Base-by-base conservation (phyloP, 2,113 vertebrate genomes). In the Tupaia tana region DNA sequence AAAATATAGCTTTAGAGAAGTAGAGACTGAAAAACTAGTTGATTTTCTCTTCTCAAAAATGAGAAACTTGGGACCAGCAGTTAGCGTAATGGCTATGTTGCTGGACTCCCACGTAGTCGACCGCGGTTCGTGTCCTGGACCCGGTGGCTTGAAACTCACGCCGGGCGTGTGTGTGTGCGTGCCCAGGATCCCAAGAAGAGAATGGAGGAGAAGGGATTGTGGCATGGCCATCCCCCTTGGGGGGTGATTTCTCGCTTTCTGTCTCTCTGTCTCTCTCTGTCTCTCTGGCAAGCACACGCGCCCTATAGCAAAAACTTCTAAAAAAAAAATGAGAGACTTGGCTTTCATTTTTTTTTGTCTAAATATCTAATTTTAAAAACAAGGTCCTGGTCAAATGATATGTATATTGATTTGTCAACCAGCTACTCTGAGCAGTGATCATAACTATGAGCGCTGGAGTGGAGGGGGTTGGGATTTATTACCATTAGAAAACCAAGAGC, bases 361-460 rank as follows among this genome's bases (percentile, higher is more conserved):
- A 64, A 91, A 92, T 6, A 78, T 0, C 34, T 94, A 31, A 75
- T 74, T 91, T 93, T 78, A 95, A 95, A 93, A 84, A n/a, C 6
- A 4, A 87, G 29, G 16, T 0, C 18, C 31, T 74, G 9, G 29
- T 64, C 14, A 73, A 82, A 81, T 56, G 13, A 80, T 90, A 61
- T 58, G 34, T 3, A 54, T 83, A 79, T 91, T 85, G 19, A 9
- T 89, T 73, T 91, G 63, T 73, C 29, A 77, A 24, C 34, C 25
- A 89, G 9, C 14, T 92, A 22, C 54, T 81, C 12, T 63, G 25
- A 81, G n/a, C 25, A 93, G 66, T 73, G 16, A 69, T 82, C 9
- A 80, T 78, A 89, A 71, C 56, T 54, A 77, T 34, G 13, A 66
- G 69, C n/a, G 1, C 18, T 69, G 12, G 3, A 7, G 0, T 75